Evolutionary conservation across 2,888 invertebrate species (phyloP), one percentile per base, ranked within the genome.

Genomic region (Tenthredo livida): DNA sequence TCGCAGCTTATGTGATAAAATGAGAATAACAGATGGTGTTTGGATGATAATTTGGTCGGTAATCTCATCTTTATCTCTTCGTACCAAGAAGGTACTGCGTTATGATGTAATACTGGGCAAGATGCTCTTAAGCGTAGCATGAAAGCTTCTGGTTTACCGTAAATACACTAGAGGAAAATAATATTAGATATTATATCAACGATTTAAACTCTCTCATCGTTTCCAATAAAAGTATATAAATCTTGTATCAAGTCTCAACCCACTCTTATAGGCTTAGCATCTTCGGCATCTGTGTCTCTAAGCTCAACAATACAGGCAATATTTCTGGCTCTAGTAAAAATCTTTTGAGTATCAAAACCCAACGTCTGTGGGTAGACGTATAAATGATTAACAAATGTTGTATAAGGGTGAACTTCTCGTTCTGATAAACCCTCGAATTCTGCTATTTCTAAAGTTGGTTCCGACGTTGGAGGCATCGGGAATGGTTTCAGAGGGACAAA

Each of bases 1-100:
- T 98, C 97, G 92, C 99, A 99, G 86, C 98, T 98, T 86, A 99
- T 97, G 93, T 99, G 99, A 91, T 97, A 97, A 94, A 99, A 99
- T 4, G 98, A 97, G 94, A 99, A 99, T 84, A 99, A 95, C 85
- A 99, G 94, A 92, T 99, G 99, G 93, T 99, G 99, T 83, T 96
- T 96, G 0, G 96, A 94, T 67, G 97, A 96, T 82, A 99, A 94
- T 87, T 97, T 97, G 25, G 97, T 95, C 0, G 99, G 99, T 54
- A 99, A 94, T 37, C 97, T 95, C 85, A 99, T 95, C 94, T 99
- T 99, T 73, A 98, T 96, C 94, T 99, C 99, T 93, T 98, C 98
- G 91, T 97, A 96, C 97, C 98, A 99, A 25, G 96, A 96, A 0
- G 99, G 99, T 86, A 95, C 96, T 0, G 98, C 97, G 92, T 96